Percentiles rank a stretch among this genome's conserved stretches.
Evolutionary conservation across 2,797 vertebrate genomes (phyloP).

Genomic region (Orestias chungarensis): DNA sequence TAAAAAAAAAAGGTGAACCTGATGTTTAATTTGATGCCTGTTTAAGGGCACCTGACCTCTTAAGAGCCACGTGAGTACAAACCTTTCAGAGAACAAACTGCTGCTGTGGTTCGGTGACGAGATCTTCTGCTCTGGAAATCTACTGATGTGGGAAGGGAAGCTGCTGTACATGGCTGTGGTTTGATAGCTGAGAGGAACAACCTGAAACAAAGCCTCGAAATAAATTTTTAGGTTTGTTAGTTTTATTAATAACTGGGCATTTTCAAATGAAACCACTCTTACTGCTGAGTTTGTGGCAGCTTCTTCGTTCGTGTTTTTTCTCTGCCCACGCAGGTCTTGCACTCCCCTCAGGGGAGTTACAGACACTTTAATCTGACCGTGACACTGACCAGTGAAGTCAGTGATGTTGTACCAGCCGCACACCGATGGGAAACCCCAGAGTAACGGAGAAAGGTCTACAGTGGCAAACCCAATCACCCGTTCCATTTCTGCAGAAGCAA

Average conservation of each 20-base stretch:
- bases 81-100: slow-evolving; percentile 72
- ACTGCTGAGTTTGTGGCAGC: slow-evolving; percentile 65
- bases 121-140: slow-evolving; percentile 75
- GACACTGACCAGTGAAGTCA: slow-evolving; percentile 92
- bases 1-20: no score
- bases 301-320: slow-evolving; percentile 70
- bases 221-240: slow-evolving; percentile 30
- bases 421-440: slow-evolving; percentile 90
- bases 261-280: slow-evolving; percentile 25
- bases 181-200: slow-evolving; percentile 73
- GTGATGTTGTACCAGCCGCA: slow-evolving; percentile 98
- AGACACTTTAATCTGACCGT: slow-evolving; percentile 94
- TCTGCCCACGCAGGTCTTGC: slow-evolving; percentile 79
- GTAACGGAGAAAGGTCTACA: slow-evolving; percentile 91
- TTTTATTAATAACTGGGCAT: neutral
- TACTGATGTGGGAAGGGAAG: slow-evolving; percentile 77
- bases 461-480: slow-evolving; percentile 94
- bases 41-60: no score
- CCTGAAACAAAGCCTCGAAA: slow-evolving; percentile 61
- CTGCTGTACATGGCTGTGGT: slow-evolving; percentile 77
- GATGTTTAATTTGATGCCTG: no score
- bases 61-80: neutral
- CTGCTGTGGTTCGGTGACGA: slow-evolving; percentile 64
- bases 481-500: slow-evolving; percentile 83
- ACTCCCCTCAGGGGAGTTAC: slow-evolving; percentile 86